Evolutionary conservation across 2,797 vertebrate genomes (phyloP).

Genomic region (Podarcis lilfordi): DNA sequence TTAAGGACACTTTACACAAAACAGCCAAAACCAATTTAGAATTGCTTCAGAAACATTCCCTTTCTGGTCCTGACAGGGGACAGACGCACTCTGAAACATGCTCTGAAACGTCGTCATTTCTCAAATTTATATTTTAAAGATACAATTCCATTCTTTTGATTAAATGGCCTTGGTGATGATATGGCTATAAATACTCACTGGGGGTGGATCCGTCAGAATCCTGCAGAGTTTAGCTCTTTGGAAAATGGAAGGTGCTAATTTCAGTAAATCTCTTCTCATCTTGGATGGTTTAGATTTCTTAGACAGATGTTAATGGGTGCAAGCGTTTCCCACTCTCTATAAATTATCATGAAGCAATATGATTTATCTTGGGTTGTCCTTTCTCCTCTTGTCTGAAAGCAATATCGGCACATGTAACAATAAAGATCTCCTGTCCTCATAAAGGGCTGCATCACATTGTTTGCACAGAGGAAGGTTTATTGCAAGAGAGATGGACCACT

Average conservation of each 20-base stretch:
- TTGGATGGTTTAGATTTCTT: conserved; percentile 26
- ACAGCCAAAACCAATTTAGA: background rate
- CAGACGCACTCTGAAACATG: background rate
- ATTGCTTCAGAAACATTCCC: background rate
- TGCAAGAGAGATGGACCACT: background rate
- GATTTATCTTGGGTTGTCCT: conserved; percentile 8
- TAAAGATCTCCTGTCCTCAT: background rate
- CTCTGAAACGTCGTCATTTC: background rate
- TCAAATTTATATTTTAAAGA: conserved; percentile 24
- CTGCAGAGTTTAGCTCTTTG: background rate
- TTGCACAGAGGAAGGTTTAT: background rate
- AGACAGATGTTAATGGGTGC: conserved; percentile 6
- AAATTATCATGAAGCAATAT: background rate
- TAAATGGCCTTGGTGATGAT: background rate
- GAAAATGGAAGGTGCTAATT: conserved; percentile 8
- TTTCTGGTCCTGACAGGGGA: background rate
- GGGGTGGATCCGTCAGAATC: background rate
- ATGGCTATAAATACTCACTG: background rate
- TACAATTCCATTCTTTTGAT: background rate
- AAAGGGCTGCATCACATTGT: background rate
- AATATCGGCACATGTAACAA: background rate
- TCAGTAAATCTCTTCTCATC: conserved; percentile 22
- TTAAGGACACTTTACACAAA: background rate
- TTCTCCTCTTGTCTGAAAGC: conserved; percentile 17
- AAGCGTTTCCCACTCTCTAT: background rate